A percentile compares a stretch with the other conserved stretches of the same genome.
These are phyloP conservation scores for Rhynchonema sp. DNA, from an alignment of 2,888 invertebrate genomes.

Conservation along the genomic window DNA sequence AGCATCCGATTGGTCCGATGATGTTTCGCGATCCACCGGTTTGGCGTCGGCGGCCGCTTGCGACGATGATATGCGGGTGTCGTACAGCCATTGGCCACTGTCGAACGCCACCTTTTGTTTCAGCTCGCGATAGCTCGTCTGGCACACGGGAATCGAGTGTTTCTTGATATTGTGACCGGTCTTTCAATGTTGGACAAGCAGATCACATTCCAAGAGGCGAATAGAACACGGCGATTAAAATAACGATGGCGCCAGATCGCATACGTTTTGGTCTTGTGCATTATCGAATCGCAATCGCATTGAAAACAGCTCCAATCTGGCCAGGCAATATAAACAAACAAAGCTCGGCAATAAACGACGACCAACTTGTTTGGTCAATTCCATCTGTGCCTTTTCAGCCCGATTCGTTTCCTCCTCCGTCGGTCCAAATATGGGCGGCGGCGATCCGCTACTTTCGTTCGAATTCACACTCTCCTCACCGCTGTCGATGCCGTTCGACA, in stretches of 20 bases:
- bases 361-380: background rate
- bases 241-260: background rate
- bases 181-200: background rate
- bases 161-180: background rate
- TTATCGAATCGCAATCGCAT: background rate
- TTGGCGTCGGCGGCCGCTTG: too few species aligned
- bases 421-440: too few species aligned
- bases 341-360: background rate
- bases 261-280: background rate
- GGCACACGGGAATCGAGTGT: too few species aligned
- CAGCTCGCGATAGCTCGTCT: too few species aligned
- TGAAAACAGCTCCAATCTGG: background rate
- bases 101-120: background rate
- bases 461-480: too few species aligned
- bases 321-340: background rate
- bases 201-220: too few species aligned
- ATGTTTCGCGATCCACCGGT: too few species aligned
- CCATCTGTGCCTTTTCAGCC: background rate
- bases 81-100: background rate
- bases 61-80: too few species aligned
- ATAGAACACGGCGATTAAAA: too few species aligned
- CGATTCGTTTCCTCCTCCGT: background rate
- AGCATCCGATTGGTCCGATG: too few species aligned
- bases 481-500: too few species aligned
- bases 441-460: too few species aligned